phyloP scores from a whole-genome alignment of 2,113 vertebrate species.

The Orycteropus afer region DNA sequence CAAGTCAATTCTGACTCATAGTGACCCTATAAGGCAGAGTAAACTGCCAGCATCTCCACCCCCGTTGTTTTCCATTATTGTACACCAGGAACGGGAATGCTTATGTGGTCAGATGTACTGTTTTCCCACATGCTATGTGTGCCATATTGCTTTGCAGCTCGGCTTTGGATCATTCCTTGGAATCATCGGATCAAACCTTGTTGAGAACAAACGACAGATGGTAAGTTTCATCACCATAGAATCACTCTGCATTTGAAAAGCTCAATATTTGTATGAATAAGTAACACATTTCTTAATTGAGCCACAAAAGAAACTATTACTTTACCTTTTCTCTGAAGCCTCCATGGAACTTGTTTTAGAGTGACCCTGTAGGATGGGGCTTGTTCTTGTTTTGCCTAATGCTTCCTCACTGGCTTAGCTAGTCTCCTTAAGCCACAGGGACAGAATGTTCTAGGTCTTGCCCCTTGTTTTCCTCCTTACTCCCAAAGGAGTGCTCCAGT shows the following conservation, averaged over 20 bases:
- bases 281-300: conserved; percentile 46
- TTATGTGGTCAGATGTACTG: conserved; percentile 11
- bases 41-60: not conserved
- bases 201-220: conserved; percentile 99
- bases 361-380: not conserved
- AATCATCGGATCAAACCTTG: conserved; percentile 98
- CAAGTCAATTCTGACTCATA: no score
- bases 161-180: conserved; percentile 98
- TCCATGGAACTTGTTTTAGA: conserved; percentile 28
- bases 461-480: conserved; percentile 41
- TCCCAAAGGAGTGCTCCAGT: not conserved
- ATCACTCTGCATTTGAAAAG: conserved; percentile 53
- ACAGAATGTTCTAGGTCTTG: conserved; percentile 29
- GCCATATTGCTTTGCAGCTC: conserved; percentile 90
- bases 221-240: conserved; percentile 87
- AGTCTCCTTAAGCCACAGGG: not conserved
- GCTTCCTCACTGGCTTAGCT: not conserved
- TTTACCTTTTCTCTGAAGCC: conserved; percentile 8
- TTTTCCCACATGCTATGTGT: conserved; percentile 27
- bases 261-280: conserved; percentile 11
- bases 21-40: not conserved
- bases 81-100: conserved; percentile 29
- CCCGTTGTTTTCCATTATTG: conserved; percentile 11
- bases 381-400: conserved; percentile 25
- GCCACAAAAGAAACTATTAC: not conserved